Evolutionary conservation across 1,140 invertebrate species (phyloP), one percentile per base, ranked within the genome.

Genomic region (Aleiodes sp.): DNA sequence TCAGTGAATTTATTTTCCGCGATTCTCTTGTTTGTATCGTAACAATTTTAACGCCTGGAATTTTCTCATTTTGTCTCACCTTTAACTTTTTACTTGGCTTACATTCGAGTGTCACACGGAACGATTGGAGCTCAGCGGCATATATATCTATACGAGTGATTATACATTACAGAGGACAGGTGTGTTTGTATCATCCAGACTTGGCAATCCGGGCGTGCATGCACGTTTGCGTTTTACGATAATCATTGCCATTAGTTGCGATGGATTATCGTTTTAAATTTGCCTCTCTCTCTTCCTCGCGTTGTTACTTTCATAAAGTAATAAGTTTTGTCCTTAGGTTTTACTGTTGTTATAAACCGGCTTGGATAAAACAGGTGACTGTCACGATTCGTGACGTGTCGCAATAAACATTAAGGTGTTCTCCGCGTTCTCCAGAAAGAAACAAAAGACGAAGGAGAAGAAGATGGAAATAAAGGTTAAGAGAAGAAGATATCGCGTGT

Each of bases 341-440:
- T 52, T 52, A 52, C 46, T 52, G 46, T 7, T 52, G 46, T 52
- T 21, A 52, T 52, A 52, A 52, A 52, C 19, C 46, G 4, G 46
- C 46, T 52, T 24, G 46, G 26, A 52, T 52, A 52, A 52, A 52
- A 52, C 46, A 52, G 46, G 46, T 52, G 46, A 52, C 46, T 52
- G 46, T 52, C 46, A 24, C 16, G 46, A 52, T 52, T 52, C 46
- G 46, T 52, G 46, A 52, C 26, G 46, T 52, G 46, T 52, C 12
- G 46, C 46, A 52, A 52, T 52, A 52, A 52, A 52, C 19, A 52
- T 52, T 52, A 52, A 21, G 21, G 46, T 4, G 46, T 16, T 2
- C 7, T 52, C 16, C 26, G 46, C 26, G 46, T 24, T n/a, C n/a
- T n/a, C n/a, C n/a, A n/a, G n/a, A n/a, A n/a, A n/a, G n/a, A n/a